Percentiles rank a stretch among this genome's conserved stretches.
These are phyloP conservation scores for Eupithecia abbreviata DNA, from an alignment of 2,888 invertebrate species.

Conservation along the genomic window DNA sequence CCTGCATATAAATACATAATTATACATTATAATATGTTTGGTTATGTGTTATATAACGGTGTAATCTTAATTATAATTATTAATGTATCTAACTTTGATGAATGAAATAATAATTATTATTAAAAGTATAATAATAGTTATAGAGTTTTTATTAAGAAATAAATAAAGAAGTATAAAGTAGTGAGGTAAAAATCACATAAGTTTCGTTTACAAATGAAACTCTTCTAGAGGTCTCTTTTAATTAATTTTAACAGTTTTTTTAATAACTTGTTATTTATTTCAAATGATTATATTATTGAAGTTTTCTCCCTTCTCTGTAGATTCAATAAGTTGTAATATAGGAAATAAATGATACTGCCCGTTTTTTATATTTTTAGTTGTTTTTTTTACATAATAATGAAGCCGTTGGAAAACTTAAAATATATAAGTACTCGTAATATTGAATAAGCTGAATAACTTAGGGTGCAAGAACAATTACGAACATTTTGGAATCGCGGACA, in stretches of 20 bases:
- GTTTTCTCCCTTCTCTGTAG: conserved; percentile 77
- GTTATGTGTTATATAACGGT: conserved; percentile 67
- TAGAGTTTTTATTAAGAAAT: conserved; percentile 83
- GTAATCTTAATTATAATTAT: conserved; percentile 72
- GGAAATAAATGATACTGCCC: conserved; percentile 80
- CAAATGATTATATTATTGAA: conserved; percentile 83
- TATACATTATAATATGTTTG: conserved; percentile 48
- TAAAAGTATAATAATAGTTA: conserved; percentile 82
- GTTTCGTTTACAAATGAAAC: conserved; percentile 70
- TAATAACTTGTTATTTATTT: conserved; percentile 83
- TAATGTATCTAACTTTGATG: conserved; percentile 81
- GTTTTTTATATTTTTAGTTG: conserved; percentile 68
- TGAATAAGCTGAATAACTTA: conserved; percentile 60
- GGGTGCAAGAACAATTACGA: conserved; percentile 69
- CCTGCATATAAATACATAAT: conserved; percentile 57
- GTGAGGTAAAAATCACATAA: conserved; percentile 74
- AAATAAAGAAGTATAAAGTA: conserved; percentile 80
- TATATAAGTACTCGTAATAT: conserved; percentile 30
- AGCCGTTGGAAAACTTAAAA: conserved; percentile 44
- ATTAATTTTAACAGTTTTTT: conserved; percentile 82
- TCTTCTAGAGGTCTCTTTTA: conserved; percentile 71
- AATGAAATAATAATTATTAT: conserved; percentile 81
- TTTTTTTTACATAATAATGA: conserved; percentile 50
- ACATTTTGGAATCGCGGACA: conserved; percentile 59
- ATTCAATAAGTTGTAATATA: conserved; percentile 80